Percentiles rank a stretch among this genome's conserved stretches.
Evolutionary conservation across 2,797 vertebrate genomes (phyloP).

Genomic region (Dryobates pubescens): DNA sequence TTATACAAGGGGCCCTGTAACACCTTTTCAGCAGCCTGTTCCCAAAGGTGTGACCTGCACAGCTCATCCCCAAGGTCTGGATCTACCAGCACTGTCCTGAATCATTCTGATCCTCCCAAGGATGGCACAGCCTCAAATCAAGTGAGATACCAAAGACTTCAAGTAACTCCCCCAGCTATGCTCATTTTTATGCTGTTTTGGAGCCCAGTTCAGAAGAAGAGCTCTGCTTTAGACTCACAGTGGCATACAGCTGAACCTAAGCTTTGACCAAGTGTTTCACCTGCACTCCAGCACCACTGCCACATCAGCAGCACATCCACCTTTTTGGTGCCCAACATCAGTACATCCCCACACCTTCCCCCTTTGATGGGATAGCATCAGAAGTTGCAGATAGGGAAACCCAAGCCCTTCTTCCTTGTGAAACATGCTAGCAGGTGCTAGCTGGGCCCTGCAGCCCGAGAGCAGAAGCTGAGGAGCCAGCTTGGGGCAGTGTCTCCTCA

Average conservation of each 20-base stretch:
- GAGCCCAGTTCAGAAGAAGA: neutral
- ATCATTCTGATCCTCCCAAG: neutral
- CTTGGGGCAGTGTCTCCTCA: neutral
- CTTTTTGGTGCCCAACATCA: neutral
- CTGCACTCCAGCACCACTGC: neutral
- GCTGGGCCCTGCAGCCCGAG: neutral
- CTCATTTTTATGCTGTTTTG: neutral
- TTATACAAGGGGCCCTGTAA: neutral
- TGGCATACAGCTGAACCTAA: neutral
- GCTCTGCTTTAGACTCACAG: neutral
- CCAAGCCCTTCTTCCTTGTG: neutral
- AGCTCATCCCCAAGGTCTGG: neutral
- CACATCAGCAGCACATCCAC: neutral
- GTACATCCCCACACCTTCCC: neutral
- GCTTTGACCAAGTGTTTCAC: neutral
- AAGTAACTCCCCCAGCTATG: neutral
- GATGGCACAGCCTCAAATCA: neutral
- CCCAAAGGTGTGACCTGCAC: neutral
- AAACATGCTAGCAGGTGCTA: neutral
- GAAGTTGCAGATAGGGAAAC: neutral
- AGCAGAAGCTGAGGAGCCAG: neutral
- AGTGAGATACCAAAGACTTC: neutral
- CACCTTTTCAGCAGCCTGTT: neutral
- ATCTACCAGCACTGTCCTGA: neutral
- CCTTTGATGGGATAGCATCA: fast-evolving